Evolutionary conservation across 2,888 invertebrate genomes (phyloP).

Genomic region (Metallyticus violacea): DNA sequence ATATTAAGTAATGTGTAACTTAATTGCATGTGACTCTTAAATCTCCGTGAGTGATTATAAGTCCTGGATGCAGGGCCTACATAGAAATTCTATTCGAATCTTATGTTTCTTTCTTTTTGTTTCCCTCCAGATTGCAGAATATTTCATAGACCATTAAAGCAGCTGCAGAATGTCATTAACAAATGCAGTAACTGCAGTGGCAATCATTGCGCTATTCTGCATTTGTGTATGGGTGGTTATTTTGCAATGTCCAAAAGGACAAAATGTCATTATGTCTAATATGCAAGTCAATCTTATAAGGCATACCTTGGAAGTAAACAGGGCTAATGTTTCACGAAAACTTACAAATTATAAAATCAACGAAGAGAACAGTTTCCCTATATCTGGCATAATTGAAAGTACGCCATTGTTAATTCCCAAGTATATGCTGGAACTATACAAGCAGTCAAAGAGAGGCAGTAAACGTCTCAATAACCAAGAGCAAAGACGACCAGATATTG

Average conservation of each 20-base stretch:
- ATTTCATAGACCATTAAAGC: neutral
- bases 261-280: neutral
- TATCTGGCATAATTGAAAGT: neutral
- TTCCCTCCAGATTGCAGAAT: neutral
- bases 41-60: too few species aligned
- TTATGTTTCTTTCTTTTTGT: too few species aligned
- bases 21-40: too few species aligned
- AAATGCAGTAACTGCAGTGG: neutral
- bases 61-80: too few species aligned
- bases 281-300: neutral
- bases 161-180: neutral
- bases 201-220: neutral
- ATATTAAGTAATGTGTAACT: too few species aligned
- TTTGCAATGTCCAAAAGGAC: neutral
- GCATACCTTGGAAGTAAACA: neutral
- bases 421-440: neutral
- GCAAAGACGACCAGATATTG: neutral
- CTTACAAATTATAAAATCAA: neutral
- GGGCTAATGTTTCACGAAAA: neutral
- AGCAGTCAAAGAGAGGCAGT: neutral
- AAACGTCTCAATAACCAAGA: neutral
- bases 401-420: neutral
- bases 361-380: neutral
- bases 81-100: too few species aligned
- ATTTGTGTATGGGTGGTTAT: neutral